These are phyloP conservation scores for Galerucella pusilla DNA, from an alignment of 2,888 invertebrate genomes.

Conservation along the genomic window DNA sequence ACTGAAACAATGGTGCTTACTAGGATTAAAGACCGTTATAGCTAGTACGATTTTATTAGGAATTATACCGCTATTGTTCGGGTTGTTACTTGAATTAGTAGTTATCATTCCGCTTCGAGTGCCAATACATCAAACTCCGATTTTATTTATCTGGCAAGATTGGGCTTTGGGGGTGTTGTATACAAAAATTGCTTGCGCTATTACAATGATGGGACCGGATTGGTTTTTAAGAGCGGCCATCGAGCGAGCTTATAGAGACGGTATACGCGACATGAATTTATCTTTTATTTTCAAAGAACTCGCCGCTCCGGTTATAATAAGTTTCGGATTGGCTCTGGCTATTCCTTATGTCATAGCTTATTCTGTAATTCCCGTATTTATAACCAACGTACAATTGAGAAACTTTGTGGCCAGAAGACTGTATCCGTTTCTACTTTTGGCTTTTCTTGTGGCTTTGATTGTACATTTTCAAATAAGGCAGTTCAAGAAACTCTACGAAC, in stretches of 20 bases:
- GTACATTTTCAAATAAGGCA: constrained; percentile 90
- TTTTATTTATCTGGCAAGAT: constrained; percentile 91
- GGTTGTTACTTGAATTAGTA: constrained; percentile 90
- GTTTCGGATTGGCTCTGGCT: constrained; percentile 89
- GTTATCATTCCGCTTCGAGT: constrained; percentile 93
- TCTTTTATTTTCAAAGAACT: constrained; percentile 86
- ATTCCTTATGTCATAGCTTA: constrained; percentile 93
- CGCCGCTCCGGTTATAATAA: constrained; percentile 89
- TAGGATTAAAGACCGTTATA: constrained; percentile 82
- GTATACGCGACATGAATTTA: constrained; percentile 91
- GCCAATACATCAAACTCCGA: constrained; percentile 90
- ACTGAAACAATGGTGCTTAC: constrained; percentile 77
- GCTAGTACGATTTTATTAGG: constrained; percentile 84
- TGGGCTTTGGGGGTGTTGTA: constrained; percentile 98
- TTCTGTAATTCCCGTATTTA: constrained; percentile 76
- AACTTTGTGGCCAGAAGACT: constrained; percentile 85
- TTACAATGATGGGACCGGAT: constrained; percentile 98
- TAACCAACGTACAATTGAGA: constrained; percentile 73
- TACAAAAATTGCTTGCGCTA: constrained; percentile 96
- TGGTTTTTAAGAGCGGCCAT: constrained; percentile 92
- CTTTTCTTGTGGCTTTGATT: constrained; percentile 75
- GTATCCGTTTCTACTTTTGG: constrained; percentile 88
- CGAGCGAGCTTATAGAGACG: constrained; percentile 93
- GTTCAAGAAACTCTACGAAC: constrained; percentile 94
- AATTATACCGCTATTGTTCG: constrained; percentile 91